These are phyloP conservation scores for Microcebus murinus DNA, from an alignment of 2,113 vertebrate species.

Conservation along the genomic window DNA sequence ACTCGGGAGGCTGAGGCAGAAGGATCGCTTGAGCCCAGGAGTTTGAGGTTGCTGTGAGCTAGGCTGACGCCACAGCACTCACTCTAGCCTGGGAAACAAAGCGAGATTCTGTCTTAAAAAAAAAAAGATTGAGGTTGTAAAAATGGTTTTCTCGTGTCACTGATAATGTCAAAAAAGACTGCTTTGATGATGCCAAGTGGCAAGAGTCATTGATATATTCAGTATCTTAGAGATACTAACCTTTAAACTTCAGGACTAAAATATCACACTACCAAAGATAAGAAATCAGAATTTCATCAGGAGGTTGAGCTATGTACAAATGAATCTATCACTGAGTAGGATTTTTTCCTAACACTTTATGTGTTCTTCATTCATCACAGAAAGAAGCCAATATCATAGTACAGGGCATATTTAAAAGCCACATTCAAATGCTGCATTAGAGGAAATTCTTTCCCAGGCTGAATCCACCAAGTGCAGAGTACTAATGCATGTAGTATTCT, in stretches of 20 bases:
- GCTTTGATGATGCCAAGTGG: not conserved
- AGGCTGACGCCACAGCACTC: too few relatives aligned
- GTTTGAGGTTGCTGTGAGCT: too few relatives aligned
- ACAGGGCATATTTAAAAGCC: not conserved
- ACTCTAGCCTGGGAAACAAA: too few relatives aligned
- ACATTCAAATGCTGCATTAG: not conserved
- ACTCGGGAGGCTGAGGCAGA: too few relatives aligned
- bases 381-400: not conserved
- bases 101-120: too few relatives aligned
- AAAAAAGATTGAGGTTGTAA: not conserved
- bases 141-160: not conserved
- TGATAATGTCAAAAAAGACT: not conserved
- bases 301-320: not conserved
- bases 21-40: too few relatives aligned
- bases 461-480: not conserved
- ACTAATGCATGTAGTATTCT: not conserved
- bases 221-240: not conserved
- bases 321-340: not conserved
- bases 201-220: not conserved
- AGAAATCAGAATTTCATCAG: not conserved
- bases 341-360: not conserved
- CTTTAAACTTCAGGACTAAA: not conserved
- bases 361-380: conserved; percentile 10
- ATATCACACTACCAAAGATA: not conserved
- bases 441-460: not conserved